Base-by-base conservation (phyloP, 1,140 invertebrate genomes). In the Rhyacophila brunnea region DNA sequence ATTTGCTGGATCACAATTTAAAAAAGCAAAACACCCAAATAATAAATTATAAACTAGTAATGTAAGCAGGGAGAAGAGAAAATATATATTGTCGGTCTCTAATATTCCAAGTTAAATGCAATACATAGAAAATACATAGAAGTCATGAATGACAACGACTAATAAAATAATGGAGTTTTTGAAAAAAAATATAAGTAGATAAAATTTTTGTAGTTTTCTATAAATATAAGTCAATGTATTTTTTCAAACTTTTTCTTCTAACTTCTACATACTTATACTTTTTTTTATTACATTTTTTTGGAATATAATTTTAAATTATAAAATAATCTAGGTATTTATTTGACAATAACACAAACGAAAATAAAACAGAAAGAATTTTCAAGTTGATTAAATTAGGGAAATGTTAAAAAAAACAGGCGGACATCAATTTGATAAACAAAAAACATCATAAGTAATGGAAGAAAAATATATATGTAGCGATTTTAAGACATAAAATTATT, bases 261-360 rank as follows among this genome's bases (percentile, higher is more conserved):
- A 9, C 23, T 3, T 11, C 6, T 35, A 5, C 2, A 19, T 9
- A 17, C n/a, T n/a, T n/a, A n/a, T n/a, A n/a, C n/a, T n/a, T n/a
- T n/a, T n/a, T n/a, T 38, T n/a, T 14, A 38, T 52, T 9, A 9
- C 23, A 28, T 28, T 28, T 28, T 9, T 28, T 28, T 28, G 23
- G 23, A 28, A 28, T 28, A 64, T 52, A 60, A 66, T 55, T 49
- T 61, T 60, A 35, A 57, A 45, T 14, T 49, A 50, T 50, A 65
- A 52, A 42, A 65, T 36, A 44, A 44, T 45, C n/a, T n/a, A n/a
- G n/a, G n/a, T n/a, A n/a, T 28, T 28, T 9, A 28, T 5, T 28
- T 9, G 23, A 28, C 23, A 28, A 28, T 28, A 28, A 28, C 23
- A 28, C 23, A 28, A n/a, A 58, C 58, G 56, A 51, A 46, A 48